phyloP scores from a whole-genome alignment of 1,140 invertebrate species.

The Eurosta solidaginis region DNA sequence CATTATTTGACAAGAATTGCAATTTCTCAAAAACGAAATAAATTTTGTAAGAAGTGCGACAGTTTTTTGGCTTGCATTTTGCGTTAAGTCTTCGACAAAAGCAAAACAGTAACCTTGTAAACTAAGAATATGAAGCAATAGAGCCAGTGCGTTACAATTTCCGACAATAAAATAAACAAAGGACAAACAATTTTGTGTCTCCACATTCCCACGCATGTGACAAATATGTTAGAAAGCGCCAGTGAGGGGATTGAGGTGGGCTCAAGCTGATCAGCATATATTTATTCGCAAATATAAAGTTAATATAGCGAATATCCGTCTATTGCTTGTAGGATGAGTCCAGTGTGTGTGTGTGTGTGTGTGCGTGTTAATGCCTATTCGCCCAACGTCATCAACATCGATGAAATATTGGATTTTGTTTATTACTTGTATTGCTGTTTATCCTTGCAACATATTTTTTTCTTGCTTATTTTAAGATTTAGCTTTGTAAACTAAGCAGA shows the following conservation, averaged over 20 bases:
- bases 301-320: conserved; percentile 27
- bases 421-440: conserved; percentile 8
- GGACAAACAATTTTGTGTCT: neutral
- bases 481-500: neutral
- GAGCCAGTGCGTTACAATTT: neutral
- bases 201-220: conserved; percentile 20
- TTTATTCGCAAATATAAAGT: neutral
- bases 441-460: neutral
- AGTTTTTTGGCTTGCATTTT: conserved; percentile 8
- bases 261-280: neutral
- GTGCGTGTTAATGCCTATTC: neutral
- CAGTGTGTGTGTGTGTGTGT: neutral
- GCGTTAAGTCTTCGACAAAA: neutral
- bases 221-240: neutral
- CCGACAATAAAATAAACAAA: neutral
- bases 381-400: conserved; percentile 5
- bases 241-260: neutral
- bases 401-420: conserved; percentile 30
- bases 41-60: neutral
- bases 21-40: conserved; percentile 8
- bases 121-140: neutral
- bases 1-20: conserved; percentile 24
- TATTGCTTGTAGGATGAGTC: neutral
- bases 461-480: neutral
- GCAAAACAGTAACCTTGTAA: neutral